Evolutionary conservation across 2,888 invertebrate genomes (phyloP).

Genomic region (Diadromus collaris): DNA sequence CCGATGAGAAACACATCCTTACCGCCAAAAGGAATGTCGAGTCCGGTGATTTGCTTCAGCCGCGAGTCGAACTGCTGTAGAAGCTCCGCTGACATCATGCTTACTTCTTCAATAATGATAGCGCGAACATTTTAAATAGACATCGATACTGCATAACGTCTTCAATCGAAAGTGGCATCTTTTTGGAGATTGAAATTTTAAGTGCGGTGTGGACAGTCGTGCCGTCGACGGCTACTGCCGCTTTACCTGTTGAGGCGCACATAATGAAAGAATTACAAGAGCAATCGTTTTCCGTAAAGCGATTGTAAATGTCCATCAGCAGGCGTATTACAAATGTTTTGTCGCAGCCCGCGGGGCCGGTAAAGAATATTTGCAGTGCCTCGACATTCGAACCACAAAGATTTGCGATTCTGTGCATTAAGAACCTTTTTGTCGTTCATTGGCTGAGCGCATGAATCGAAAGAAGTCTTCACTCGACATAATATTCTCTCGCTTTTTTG

Average conservation of each 20-base stretch:
- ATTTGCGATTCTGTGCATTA: conserved; percentile 51
- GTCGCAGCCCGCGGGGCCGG: too few relatives aligned
- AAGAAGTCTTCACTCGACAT: conserved; percentile 63
- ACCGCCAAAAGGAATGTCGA: conserved; percentile 69
- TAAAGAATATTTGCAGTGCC: conserved; percentile 63
- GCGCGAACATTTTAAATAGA: conserved; percentile 9
- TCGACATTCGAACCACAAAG: not conserved
- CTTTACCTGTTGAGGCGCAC: conserved; percentile 71
- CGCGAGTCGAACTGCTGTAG: conserved; percentile 67
- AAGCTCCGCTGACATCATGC: conserved; percentile 9
- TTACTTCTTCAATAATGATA: not conserved
- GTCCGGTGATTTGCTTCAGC: conserved; percentile 42
- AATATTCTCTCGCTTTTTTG: conserved; percentile 67
- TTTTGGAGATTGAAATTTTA: conserved; percentile 16
- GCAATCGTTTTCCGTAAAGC: conserved; percentile 73
- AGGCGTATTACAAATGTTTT: conserved; percentile 75
- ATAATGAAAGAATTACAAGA: conserved; percentile 76
- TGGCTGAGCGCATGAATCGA: conserved; percentile 62
- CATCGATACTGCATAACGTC: not conserved
- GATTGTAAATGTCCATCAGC: conserved; percentile 78
- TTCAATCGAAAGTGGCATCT: not conserved
- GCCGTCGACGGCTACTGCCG: conserved; percentile 70
- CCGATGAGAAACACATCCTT: conserved; percentile 72
- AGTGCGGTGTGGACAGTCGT: conserved; percentile 68
- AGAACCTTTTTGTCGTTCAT: conserved; percentile 61